Conservation (phyloP, 2,113 vertebrate genomes). For the Phocoena phocoena region DNA sequence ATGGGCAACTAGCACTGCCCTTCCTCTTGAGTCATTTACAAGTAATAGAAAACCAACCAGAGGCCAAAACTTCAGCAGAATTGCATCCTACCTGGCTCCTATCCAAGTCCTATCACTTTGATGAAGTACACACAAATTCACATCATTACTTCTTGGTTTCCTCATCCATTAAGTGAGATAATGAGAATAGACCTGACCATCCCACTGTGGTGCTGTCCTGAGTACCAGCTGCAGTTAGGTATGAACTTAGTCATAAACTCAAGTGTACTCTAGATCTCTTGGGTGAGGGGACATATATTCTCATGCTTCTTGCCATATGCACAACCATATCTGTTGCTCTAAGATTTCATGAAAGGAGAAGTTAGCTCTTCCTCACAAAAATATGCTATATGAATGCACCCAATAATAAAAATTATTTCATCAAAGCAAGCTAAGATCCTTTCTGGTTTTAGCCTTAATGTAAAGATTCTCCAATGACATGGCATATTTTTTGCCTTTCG, state of each 20-base stretch:
- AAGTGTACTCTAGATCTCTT: background rate
- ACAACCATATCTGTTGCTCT: background rate
- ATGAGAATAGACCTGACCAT: background rate
- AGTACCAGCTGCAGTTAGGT: background rate
- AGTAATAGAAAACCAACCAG: background rate
- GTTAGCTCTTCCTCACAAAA: background rate
- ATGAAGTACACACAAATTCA: background rate
- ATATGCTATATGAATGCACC: background rate
- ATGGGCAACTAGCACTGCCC: background rate
- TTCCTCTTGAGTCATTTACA: background rate
- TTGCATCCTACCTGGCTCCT: background rate
- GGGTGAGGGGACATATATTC: background rate
- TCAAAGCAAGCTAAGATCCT: background rate
- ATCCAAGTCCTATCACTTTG: background rate
- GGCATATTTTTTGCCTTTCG: background rate
- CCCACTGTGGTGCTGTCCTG: background rate
- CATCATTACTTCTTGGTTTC: background rate
- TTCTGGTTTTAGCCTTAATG: background rate
- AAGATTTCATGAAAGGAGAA: background rate
- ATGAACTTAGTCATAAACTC: background rate
- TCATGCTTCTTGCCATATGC: background rate
- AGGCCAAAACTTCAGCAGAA: background rate
- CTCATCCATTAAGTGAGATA: background rate
- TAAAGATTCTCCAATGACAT: background rate
- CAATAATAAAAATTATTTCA: background rate